phyloP scores from a whole-genome alignment of 2,888 invertebrate genomes.

The Apamea monoglypha region DNA sequence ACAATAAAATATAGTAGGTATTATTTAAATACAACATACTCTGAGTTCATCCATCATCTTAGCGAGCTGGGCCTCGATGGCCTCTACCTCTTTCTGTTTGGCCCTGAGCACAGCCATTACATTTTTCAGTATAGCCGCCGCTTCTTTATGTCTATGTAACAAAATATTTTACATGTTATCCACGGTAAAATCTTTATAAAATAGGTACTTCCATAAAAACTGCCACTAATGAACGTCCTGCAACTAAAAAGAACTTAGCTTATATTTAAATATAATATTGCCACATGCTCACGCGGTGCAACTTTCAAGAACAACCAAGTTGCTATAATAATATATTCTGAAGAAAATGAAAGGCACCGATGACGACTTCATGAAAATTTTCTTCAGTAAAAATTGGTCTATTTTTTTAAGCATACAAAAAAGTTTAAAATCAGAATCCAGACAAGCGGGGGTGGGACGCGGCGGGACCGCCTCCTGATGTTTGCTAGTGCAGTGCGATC shows the following conservation, averaged over 20 bases:
- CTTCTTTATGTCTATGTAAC: slow-evolving; percentile 92
- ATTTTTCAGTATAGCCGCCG: slow-evolving; percentile 93
- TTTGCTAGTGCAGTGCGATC: background rate
- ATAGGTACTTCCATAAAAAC: background rate
- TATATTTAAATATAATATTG: too few relatives aligned
- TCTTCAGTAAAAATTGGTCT: background rate
- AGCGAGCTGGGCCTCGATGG: slow-evolving; percentile 94
- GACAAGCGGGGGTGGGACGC: background rate
- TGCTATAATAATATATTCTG: background rate
- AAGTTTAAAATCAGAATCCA: background rate
- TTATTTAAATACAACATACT: slow-evolving; percentile 81
- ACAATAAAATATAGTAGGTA: background rate
- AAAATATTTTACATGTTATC: background rate
- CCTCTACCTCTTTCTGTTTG: slow-evolving; percentile 95
- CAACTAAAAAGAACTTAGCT: background rate
- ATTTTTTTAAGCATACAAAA: background rate
- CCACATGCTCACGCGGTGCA: too few relatives aligned
- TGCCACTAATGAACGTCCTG: background rate
- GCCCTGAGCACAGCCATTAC: slow-evolving; percentile 94
- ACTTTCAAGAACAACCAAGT: background rate
- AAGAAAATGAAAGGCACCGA: background rate
- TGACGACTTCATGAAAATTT: background rate
- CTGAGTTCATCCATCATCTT: slow-evolving; percentile 93
- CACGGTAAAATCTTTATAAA: background rate
- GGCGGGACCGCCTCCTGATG: background rate